Evolutionary conservation across 2,888 invertebrate species (phyloP).

Genomic region (Antheraea assamensis): DNA sequence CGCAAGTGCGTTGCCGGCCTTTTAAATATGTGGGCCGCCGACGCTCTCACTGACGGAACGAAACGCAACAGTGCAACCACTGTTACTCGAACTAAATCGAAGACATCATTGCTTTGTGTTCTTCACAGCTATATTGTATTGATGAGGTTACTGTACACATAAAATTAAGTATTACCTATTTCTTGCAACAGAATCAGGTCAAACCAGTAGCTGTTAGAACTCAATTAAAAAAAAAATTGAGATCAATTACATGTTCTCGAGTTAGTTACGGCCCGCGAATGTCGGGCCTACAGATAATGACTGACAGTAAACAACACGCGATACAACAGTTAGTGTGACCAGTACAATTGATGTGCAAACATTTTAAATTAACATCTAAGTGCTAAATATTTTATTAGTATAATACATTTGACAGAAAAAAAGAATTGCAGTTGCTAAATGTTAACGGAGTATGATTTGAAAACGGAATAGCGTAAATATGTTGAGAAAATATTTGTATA

Average conservation of each 20-base stretch:
- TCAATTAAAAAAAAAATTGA: background rate
- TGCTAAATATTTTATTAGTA: slow-evolving; percentile 5
- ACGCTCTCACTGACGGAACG: too few relatives aligned
- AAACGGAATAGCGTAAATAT: background rate
- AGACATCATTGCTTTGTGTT: background rate
- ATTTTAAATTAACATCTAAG: slow-evolving; percentile 7
- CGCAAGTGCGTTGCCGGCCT: too few relatives aligned
- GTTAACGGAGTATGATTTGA: background rate
- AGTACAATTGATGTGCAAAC: slow-evolving; percentile 8
- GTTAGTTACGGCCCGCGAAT: slow-evolving; percentile 9
- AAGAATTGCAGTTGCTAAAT: background rate
- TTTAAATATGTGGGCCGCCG: too few relatives aligned
- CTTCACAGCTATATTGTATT: background rate
- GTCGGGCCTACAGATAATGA: slow-evolving; percentile 11
- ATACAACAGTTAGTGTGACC: slow-evolving; percentile 4
- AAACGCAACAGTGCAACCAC: too few relatives aligned
- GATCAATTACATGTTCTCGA: slow-evolving; percentile 10
- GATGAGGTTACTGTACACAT: background rate
- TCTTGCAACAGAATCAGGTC: background rate
- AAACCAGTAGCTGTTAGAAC: background rate
- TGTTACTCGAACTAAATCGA: too few relatives aligned
- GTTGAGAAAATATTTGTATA: background rate
- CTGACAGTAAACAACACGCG: background rate
- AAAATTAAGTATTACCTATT: background rate
- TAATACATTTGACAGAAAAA: background rate